Base-by-base conservation (phyloP, 2,888 invertebrate genomes). In the Andrena marginata region DNA sequence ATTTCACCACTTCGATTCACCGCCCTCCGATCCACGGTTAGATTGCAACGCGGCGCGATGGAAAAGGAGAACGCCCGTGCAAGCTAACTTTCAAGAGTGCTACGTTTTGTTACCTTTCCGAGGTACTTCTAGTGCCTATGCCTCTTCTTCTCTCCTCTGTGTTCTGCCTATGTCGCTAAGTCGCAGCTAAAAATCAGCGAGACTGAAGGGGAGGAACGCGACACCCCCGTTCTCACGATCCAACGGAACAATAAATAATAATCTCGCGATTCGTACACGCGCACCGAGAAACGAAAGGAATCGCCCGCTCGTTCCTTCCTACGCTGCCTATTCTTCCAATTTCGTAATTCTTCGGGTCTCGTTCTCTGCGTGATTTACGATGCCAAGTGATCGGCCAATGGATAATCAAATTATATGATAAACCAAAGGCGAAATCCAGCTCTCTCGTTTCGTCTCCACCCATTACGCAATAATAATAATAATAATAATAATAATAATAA, bases 11-110 rank as follows among this genome's bases (percentile, higher is more conserved):
- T 31, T 73, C 69, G 54, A 68, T 72, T 56, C 59, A 56, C 56
- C 60, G 49, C 35, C 31, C 13, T 16, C 35, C 33, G 33, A 35
- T 49, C 48, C 49, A 23, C 70, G 48, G 48, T 71, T 42, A 42
- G 51, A 74, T 56, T 51, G 80, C 64, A 68, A 65, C 70, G 33
- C 69, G 80, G 75, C 71, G 64, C 82, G 89, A 90, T 88, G 87
- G 89, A 89, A 89, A 89, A 85, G 88, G 85, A 86, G 87, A 90
- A 89, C 89, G 85, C 89, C 89, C 87, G 90, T 89, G 91, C 92
- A 90, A 92, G 92, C 92, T 92, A 92, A 92, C 92, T 92, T 92
- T 92, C 91, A 91, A 92, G 89, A 92, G 91, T 91, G 91, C 92
- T 91, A 92, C 91, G 88, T 88, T 90, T 89, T 89, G 79, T 85